Conservation (phyloP, 1,140 invertebrate genomes). For the Drosophila sp. region DNA sequence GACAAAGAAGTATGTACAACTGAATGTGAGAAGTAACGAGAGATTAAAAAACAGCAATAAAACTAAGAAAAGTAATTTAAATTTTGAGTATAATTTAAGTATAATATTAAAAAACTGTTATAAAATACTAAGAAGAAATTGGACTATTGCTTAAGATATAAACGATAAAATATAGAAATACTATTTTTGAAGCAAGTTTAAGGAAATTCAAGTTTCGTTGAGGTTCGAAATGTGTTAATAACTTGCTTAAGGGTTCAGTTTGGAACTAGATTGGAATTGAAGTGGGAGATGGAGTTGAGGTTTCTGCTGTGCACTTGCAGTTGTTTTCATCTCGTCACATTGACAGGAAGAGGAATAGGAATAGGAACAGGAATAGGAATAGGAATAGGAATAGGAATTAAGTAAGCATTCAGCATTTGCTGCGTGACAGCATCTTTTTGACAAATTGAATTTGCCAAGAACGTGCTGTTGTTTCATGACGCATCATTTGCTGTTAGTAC, state of each 20-base stretch:
- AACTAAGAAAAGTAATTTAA: background rate
- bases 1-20: no score
- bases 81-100: no score
- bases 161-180: no score
- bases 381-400: slow-evolving; percentile 65
- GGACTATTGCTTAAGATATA: no score
- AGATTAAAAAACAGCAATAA: background rate
- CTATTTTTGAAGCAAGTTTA: no score
- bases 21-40: background rate
- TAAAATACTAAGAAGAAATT: no score
- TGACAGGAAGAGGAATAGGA: slow-evolving; percentile 9
- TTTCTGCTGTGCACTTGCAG: slow-evolving; percentile 15
- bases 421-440: slow-evolving; percentile 80
- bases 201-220: slow-evolving; percentile 1
- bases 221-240: background rate
- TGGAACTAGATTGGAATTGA: slow-evolving; percentile 7
- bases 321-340: slow-evolving; percentile 29
- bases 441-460: slow-evolving; percentile 76
- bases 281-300: background rate
- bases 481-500: slow-evolving; percentile 58
- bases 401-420: slow-evolving; percentile 77
- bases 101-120: no score
- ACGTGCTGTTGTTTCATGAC: slow-evolving; percentile 80
- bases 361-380: slow-evolving; percentile 1
- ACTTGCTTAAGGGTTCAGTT: slow-evolving; percentile 14